Conservation (phyloP, 1,140 invertebrate species). For the Hermetia illucens region DNA sequence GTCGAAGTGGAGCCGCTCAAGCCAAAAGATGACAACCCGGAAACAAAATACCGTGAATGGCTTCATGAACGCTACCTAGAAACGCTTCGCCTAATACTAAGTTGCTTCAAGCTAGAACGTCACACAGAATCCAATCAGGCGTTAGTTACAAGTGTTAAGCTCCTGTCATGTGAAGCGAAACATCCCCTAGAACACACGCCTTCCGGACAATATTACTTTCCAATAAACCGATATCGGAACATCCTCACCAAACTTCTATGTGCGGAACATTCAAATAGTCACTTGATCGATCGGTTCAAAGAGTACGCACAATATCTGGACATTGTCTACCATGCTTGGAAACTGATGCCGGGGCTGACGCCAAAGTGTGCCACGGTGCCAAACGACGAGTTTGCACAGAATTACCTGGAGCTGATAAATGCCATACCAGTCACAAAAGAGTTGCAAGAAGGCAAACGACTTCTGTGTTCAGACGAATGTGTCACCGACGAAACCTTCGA, state of each 20-base stretch:
- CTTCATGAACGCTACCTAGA: conserved; percentile 44
- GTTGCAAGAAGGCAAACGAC: conserved; percentile 24
- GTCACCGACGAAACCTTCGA: conserved; percentile 24
- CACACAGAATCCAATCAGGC: conserved; percentile 42
- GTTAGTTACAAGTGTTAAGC: conserved; percentile 47
- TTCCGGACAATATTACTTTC: conserved; percentile 27
- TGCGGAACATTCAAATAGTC: conserved; percentile 33
- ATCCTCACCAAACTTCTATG: conserved; percentile 42
- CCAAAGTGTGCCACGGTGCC: conserved; percentile 34
- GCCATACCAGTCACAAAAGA: conserved; percentile 20
- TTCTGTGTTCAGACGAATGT: conserved; percentile 29
- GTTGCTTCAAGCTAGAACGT: conserved; percentile 35
- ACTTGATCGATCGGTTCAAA: conserved; percentile 41
- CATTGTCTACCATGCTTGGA: conserved; percentile 42
- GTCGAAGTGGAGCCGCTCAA: conserved; percentile 39
- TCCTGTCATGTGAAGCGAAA: conserved; percentile 48
- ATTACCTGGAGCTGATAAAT: conserved; percentile 52
- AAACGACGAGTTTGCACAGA: conserved; percentile 47
- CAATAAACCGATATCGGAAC: conserved; percentile 30
- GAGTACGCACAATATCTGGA: conserved; percentile 49
- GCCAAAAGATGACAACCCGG: conserved; percentile 36
- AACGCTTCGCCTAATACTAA: conserved; percentile 36
- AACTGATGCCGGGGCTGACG: conserved; percentile 37
- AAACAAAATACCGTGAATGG: conserved; percentile 44
- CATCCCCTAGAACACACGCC: conserved; percentile 35